Evolutionary conservation across 2,888 invertebrate genomes (phyloP), one percentile per base, ranked within the genome.

Genomic region (Matsumyia berberina): DNA sequence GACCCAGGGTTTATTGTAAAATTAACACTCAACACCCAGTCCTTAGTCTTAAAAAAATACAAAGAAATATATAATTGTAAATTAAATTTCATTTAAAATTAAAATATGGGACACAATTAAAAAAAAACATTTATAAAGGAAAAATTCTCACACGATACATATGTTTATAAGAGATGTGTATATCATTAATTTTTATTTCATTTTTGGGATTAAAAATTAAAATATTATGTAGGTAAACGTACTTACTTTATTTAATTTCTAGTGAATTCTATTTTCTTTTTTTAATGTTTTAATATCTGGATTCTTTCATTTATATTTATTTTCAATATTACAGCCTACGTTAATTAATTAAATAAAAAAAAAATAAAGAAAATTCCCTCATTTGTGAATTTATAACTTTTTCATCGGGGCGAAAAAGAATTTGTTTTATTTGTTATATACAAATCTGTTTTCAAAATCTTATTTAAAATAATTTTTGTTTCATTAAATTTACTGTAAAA

Each of bases 301-400:
- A 55, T 57, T 66, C 46, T 11, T 49, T 37, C 15, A 66, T 66
- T 66, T 51, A 11, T 35, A 3, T 42, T 67, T 39, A 17, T 46
- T 37, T 72, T 53, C 17, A 46, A 33, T 11, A 37, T 69, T 49
- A 76, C 57, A 51, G n/a, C 9, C 66, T 72, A 72, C 53, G 46
- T 77, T 69, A 51, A 60, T 49, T 46, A 58, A 72, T 44, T 15
- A n/a, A 66, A 66, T 35, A 58, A 15, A 51, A 42, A 53, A 62
- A 42, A 42, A 35, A 29, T 31, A 69, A 66, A 17, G 2, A 42
- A 66, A 82, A 77, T 72, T 82, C 77, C 82, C 77, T 82, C 82
- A 82, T 72, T 76, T 72, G n/a, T 58, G 15, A 58, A 49, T 24
- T 49, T 24, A 24, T 24, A 24, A 24, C 24, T 24, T 24, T 24